phyloP scores from a whole-genome alignment of 64 coral and sea anemone species.

The Pocillopora verrucosa region DNA sequence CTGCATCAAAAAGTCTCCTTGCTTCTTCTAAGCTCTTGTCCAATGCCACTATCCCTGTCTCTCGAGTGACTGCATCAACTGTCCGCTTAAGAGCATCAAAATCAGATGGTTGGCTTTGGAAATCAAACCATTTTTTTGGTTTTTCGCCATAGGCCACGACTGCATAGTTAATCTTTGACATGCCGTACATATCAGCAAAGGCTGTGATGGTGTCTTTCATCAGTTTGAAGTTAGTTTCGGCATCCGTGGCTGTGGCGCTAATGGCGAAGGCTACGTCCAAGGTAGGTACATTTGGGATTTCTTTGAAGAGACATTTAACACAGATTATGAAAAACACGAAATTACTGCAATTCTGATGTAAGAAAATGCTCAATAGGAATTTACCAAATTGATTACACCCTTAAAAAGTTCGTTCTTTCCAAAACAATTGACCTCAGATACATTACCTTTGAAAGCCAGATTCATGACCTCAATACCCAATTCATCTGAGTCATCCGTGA shows the following conservation, averaged over 20 bases:
- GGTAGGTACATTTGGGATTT: constrained; percentile 30
- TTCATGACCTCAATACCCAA: constrained; percentile 42
- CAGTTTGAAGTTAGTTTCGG: constrained; percentile 12
- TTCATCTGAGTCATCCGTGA: constrained; percentile 39
- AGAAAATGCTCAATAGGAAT: neutral
- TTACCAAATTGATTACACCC: too few species aligned
- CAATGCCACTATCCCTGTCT: constrained; percentile 27
- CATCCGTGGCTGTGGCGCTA: constrained; percentile 25
- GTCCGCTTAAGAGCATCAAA: neutral
- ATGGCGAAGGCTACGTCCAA: constrained; percentile 57
- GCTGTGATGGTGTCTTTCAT: constrained; percentile 58
- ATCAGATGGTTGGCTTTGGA: constrained; percentile 23
- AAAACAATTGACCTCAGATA: neutral
- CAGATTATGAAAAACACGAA: neutral
- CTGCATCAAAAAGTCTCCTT: constrained; percentile 31
- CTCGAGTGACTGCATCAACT: constrained; percentile 4
- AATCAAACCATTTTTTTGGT: constrained; percentile 24
- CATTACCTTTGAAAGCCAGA: constrained; percentile 49
- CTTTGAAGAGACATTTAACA: neutral
- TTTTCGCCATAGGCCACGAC: constrained; percentile 36
- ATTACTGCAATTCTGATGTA: too few species aligned
- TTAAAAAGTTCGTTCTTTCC: neutral
- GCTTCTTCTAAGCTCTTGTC: constrained; percentile 49
- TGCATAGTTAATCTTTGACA: constrained; percentile 44
- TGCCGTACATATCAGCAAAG: constrained; percentile 54